phyloP scores from a whole-genome alignment of 2,797 vertebrate species.

The Phaenicophaeus curvirostris region DNA sequence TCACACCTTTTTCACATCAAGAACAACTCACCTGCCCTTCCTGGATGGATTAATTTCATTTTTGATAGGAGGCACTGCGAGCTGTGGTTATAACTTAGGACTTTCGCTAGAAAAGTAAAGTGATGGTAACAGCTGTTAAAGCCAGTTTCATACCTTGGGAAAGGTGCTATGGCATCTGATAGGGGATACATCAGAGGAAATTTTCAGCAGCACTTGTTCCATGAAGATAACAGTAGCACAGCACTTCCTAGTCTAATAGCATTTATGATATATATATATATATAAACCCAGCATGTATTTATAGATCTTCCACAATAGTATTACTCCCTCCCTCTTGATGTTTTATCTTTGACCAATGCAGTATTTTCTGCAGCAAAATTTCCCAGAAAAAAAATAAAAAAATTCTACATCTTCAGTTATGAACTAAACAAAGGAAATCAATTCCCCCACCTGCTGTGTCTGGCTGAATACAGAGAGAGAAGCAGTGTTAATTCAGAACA shows the following conservation, averaged over 20 bases:
- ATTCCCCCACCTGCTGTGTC: neutral
- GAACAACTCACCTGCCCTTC: accelerated
- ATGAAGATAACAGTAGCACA: constrained; percentile 1
- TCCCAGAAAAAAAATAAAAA: neutral
- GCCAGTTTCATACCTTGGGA: neutral
- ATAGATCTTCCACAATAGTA: neutral
- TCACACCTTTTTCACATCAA: neutral
- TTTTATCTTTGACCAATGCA: neutral
- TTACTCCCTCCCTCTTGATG: neutral
- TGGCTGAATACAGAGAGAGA: neutral
- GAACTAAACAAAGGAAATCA: constrained; percentile 27
- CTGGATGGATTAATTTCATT: neutral
- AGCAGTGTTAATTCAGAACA: constrained; percentile 6
- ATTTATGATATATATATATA: neutral
- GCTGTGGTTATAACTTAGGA: neutral
- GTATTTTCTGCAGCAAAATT: constrained; percentile 1
- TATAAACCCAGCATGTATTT: neutral
- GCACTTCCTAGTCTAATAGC: neutral
- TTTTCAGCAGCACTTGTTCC: constrained; percentile 34
- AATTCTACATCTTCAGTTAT: neutral
- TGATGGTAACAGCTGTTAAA: neutral
- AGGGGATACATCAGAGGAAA: constrained; percentile 4
- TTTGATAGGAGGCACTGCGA: neutral
- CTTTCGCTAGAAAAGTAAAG: neutral
- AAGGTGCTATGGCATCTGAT: constrained; percentile 3